These are phyloP conservation scores for Protosalanx chinensis DNA, from an alignment of 2,797 vertebrate genomes.

Conservation along the genomic window DNA sequence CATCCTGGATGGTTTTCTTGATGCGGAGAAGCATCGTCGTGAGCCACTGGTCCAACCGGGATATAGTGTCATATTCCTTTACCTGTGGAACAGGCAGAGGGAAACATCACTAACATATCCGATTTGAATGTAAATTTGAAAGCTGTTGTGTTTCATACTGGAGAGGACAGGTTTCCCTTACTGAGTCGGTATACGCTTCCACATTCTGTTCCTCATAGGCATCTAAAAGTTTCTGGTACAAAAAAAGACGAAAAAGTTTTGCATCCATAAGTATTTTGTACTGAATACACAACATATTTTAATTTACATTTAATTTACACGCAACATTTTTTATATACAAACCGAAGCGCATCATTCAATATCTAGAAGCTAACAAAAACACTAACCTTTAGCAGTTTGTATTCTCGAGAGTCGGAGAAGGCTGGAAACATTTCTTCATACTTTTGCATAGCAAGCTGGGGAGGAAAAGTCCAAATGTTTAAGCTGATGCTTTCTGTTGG, in stretches of 20 bases:
- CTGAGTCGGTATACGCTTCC: constrained; percentile 86
- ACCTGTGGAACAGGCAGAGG: constrained; percentile 54
- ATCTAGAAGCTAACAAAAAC: not conserved
- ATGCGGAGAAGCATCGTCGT: constrained; percentile 92
- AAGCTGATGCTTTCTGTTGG: not conserved
- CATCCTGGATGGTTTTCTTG: constrained; percentile 91
- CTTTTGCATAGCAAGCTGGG: constrained; percentile 73
- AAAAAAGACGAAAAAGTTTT: constrained; percentile 1
- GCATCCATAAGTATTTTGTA: not conserved
- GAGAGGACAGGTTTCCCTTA: constrained; percentile 55
- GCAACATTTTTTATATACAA: too few relatives aligned
- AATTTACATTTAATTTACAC: too few relatives aligned
- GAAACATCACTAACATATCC: not conserved
- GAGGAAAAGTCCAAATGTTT: not conserved
- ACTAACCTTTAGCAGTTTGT: constrained; percentile 82
- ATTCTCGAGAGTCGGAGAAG: constrained; percentile 78
- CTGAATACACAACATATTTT: not conserved
- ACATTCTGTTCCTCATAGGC: constrained; percentile 90
- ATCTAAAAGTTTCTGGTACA: constrained; percentile 84
- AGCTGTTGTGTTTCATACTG: not conserved
- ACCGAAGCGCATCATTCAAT: not conserved
- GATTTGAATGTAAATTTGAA: not conserved
- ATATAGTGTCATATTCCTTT: constrained; percentile 87
- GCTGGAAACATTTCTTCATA: constrained; percentile 89
- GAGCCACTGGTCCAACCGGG: constrained; percentile 91